These are phyloP conservation scores for Camponotus fellah DNA, from an alignment of 2,888 invertebrate species.

Conservation along the genomic window DNA sequence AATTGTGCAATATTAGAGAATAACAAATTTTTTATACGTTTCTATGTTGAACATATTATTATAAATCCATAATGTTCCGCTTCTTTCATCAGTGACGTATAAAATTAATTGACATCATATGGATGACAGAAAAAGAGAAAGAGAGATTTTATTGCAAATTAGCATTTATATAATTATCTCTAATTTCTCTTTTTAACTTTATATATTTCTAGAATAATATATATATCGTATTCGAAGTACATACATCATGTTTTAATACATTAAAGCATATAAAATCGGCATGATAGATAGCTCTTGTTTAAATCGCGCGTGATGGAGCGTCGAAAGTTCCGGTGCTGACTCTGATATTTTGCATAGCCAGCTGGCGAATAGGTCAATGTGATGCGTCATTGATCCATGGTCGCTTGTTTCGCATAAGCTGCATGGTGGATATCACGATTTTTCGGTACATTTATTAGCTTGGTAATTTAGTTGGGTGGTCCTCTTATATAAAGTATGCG, in stretches of 20 bases:
- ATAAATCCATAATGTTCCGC: neutral
- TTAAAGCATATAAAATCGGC: conserved; percentile 10
- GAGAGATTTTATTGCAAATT: neutral
- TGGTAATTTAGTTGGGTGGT: conserved; percentile 44
- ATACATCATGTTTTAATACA: conserved; percentile 33
- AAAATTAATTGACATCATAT: neutral
- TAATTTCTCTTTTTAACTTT: neutral
- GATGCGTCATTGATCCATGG: conserved; percentile 38
- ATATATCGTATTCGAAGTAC: neutral
- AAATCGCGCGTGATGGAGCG: conserved; percentile 38
- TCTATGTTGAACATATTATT: neutral
- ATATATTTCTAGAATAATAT: neutral
- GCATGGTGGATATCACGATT: conserved; percentile 17
- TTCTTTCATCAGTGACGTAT: neutral
- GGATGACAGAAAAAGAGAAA: neutral
- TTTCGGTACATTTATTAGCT: conserved; percentile 29
- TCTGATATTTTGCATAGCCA: conserved; percentile 31
- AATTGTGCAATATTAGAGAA: neutral
- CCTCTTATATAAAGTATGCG: conserved; percentile 4
- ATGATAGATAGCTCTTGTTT: conserved; percentile 33
- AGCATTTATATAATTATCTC: neutral
- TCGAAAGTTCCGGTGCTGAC: conserved; percentile 29
- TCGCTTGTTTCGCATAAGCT: conserved; percentile 41
- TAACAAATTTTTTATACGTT: neutral
- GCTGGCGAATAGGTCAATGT: conserved; percentile 41